phyloP scores from a whole-genome alignment of 2,888 invertebrate species.

The Mechanitis messenoides region DNA sequence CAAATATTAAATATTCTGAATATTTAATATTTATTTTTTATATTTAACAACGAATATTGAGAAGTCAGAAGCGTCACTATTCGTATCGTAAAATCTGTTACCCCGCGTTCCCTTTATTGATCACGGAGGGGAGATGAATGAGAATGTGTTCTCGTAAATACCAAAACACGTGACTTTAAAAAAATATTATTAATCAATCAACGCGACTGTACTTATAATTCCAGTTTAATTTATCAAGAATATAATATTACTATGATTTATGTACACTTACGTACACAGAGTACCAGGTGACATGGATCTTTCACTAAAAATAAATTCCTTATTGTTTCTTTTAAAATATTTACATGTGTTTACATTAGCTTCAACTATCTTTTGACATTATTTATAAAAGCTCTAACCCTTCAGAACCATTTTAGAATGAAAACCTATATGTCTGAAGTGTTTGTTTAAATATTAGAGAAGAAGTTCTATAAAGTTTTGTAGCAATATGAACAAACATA shows the following conservation, averaged over 20 bases:
- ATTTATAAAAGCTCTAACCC: background rate
- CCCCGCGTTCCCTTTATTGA: constrained; percentile 22
- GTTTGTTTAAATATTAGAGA: background rate
- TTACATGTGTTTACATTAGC: constrained; percentile 6
- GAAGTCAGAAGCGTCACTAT: constrained; percentile 13
- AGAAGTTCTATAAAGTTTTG: too few species aligned
- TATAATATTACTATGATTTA: too few species aligned
- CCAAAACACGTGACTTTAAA: constrained; percentile 2
- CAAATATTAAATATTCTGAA: too few species aligned
- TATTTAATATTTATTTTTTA: too few species aligned
- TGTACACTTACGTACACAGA: background rate
- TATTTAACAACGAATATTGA: constrained; percentile 1
- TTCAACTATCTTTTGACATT: constrained; percentile 7
- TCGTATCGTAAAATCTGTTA: constrained; percentile 20
- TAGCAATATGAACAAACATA: too few species aligned
- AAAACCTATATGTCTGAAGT: background rate
- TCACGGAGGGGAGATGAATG: constrained; percentile 11
- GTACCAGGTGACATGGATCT: constrained; percentile 19
- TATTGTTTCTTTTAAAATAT: constrained; percentile 25
- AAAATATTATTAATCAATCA: background rate
- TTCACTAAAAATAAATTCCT: constrained; percentile 11
- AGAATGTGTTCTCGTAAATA: background rate
- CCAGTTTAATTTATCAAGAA: background rate
- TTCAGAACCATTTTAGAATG: too few species aligned
- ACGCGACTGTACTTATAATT: too few species aligned